These are phyloP conservation scores for Lampropteryx suffumata DNA, from an alignment of 2,888 invertebrate species.

Conservation along the genomic window DNA sequence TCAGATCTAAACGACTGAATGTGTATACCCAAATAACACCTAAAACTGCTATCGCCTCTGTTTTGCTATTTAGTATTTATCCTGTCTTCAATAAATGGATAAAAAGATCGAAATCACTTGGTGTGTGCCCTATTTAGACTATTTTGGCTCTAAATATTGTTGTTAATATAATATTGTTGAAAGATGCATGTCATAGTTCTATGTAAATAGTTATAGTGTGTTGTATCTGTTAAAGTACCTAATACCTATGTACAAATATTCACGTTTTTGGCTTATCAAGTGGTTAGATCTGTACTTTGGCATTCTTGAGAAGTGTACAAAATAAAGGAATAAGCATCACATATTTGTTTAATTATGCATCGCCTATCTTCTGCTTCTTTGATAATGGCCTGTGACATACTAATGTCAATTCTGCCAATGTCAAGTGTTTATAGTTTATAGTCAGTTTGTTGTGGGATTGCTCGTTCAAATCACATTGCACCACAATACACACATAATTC, in stretches of 20 bases:
- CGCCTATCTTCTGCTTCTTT: no score
- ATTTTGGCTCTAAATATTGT: constrained; percentile 60
- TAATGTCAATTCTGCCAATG: no score
- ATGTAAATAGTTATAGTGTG: constrained; percentile 64
- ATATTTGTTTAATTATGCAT: constrained; percentile 14
- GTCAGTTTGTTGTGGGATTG: no score
- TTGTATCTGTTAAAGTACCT: constrained; percentile 38
- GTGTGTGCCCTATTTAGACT: constrained; percentile 31
- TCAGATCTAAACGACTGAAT: no score
- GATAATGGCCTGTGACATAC: no score
- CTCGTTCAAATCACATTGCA: no score
- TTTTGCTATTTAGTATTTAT: no score
- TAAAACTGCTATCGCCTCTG: no score
- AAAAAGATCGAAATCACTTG: background rate
- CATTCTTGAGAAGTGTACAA: constrained; percentile 66
- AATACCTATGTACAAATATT: constrained; percentile 31
- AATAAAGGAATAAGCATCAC: constrained; percentile 53
- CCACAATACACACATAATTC: no score
- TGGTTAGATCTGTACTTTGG: constrained; percentile 59
- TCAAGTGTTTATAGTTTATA: no score
- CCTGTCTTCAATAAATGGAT: background rate
- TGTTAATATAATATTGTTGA: constrained; percentile 66
- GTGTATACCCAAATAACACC: no score
- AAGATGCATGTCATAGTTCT: constrained; percentile 66
- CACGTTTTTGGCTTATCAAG: constrained; percentile 30